Base-by-base conservation (phyloP, 2,888 invertebrate species). In the Mayetiola destructor region DNA sequence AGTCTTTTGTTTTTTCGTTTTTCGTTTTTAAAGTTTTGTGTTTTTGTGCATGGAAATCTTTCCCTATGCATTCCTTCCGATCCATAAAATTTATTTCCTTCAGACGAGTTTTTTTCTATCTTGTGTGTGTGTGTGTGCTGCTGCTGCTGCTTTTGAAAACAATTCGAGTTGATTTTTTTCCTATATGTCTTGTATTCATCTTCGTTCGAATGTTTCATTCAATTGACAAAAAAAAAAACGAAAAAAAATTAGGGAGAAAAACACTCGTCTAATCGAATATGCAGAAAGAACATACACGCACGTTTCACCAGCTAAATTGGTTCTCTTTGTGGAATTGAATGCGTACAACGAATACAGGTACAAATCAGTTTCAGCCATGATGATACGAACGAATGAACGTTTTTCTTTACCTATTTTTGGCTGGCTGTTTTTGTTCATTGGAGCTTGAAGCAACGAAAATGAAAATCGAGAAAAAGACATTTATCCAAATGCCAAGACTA, bases 271-370 rank as follows among this genome's bases (percentile, higher is more conserved):
- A 42, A 42, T 23, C n/a, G 23, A 42, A 42, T 23, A 42, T 42
- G 42, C 42, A n/a, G n/a, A n/a, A n/a, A n/a, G n/a, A n/a, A 42
- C 42, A 42, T 42, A 23, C 42, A 42, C 42, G 42, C 42, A 42
- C 42, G 42, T 42, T 42, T 20, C n/a, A n/a, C n/a, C n/a, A n/a
- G n/a, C n/a, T n/a, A n/a, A n/a, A n/a, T n/a, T n/a, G n/a, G n/a
- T n/a, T n/a, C n/a, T n/a, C n/a, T n/a, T n/a, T n/a, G n/a, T n/a
- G n/a, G n/a, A n/a, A n/a, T n/a, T n/a, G n/a, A n/a, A n/a, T n/a
- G n/a, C n/a, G n/a, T n/a, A n/a, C n/a, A n/a, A n/a, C n/a, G n/a
- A n/a, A n/a, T n/a, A n/a, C n/a, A n/a, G n/a, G n/a, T n/a, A n/a
- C n/a, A n/a, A n/a, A n/a, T n/a, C n/a, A n/a, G n/a, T n/a, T n/a